These are phyloP conservation scores for Mus pahari DNA, from an alignment of 2,113 vertebrate genomes.

Conservation along the genomic window DNA sequence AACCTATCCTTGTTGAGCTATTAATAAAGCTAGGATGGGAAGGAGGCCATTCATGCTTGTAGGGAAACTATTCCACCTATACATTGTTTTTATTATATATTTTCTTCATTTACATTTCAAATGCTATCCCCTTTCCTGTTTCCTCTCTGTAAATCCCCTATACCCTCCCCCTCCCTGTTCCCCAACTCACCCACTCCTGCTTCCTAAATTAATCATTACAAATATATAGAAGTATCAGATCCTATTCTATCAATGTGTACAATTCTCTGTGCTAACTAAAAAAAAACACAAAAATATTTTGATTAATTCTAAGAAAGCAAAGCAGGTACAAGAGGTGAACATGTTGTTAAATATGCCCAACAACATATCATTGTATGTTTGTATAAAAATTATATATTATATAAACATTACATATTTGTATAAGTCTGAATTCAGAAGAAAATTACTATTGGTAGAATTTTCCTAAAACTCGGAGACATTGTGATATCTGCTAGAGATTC, in stretches of 20 bases:
- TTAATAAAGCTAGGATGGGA: neutral
- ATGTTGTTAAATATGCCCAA: neutral
- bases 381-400: neutral
- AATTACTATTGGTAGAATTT: neutral
- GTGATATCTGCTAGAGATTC: neutral
- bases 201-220: neutral
- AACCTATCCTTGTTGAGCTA: neutral
- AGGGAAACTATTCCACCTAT: neutral
- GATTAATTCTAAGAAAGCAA: neutral
- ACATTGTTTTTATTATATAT: neutral
- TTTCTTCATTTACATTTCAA: too few species aligned
- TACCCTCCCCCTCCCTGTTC: too few species aligned
- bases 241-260: neutral
- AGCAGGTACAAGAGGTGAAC: neutral
- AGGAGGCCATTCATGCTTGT: too few species aligned
- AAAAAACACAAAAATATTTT: neutral
- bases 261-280: neutral
- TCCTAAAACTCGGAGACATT: neutral
- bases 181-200: too few species aligned
- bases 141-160: too few species aligned
- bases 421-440: neutral
- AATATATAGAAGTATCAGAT: neutral
- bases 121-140: too few species aligned
- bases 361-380: neutral
- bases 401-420: neutral